Evolutionary conservation across 2,888 invertebrate species (phyloP), one percentile per base, ranked within the genome.

Genomic region (Drosophila buzzatii): DNA sequence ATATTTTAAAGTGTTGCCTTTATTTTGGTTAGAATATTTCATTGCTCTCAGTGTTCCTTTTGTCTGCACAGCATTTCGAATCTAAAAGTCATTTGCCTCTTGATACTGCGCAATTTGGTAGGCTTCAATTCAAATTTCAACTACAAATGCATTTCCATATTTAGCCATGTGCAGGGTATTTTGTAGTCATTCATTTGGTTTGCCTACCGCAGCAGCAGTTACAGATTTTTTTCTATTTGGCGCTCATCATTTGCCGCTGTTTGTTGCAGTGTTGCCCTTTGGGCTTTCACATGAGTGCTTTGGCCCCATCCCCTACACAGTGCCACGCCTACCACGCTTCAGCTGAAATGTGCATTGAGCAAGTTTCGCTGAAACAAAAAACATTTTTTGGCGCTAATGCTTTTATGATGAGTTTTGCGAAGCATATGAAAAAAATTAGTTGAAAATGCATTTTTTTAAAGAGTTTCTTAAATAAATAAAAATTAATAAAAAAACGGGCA

Each of bases 321-420:
- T n/a, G 7, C 31, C 42, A 16, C 16, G 6, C 23, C 52, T 20
- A 12, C 39, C 3, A 3, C 3, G 12, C 12, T 35, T 3, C 35
- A 35, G 12, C 12, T 35, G 12, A 64, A 64, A 66, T 59, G 41
- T 73, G 64, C 76, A 71, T 70, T 76, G 66, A 64, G 51, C 56
- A 75, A 75, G 41, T 68, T 45, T n/a, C 49, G 57, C 31, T 55
- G 31, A 75, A 73, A 58, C 44, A 66, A 70, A 67, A 63, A 65
- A 49, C 3, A 6, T 2, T 44, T 70, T 63, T 63, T 41, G 59
- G 63, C 70, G 65, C 73, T 85, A 82, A 84, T 84, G 82, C 82
- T 79, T 85, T 84, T 81, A 79, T 80, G 81, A 84, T 82, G 78
- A 80, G 73, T 61, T 67, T 63, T 60, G 39, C 47, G 18, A 41